Base-by-base conservation (phyloP, 2,797 vertebrate species). In the Sphaeramia orbicularis region DNA sequence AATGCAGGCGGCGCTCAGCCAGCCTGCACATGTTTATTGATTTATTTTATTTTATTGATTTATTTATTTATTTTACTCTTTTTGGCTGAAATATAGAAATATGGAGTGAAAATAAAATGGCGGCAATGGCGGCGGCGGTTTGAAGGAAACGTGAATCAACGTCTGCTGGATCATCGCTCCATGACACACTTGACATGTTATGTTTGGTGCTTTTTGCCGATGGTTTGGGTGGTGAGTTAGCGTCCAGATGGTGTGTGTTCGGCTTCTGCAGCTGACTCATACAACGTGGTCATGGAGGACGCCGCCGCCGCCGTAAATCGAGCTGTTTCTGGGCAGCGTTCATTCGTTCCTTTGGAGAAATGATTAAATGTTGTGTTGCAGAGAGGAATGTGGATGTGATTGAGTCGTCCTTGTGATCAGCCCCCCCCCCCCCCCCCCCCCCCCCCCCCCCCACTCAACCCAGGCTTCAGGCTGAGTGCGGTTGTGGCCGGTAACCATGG, bases 401-500 rank as follows among this genome's bases (percentile, higher is more conserved):
- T 87, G 84, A 88, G 80, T 77, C 42, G 83, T 90, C 88, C 83
- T 86, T 85, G 79, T 87, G 81, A 89, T 82, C 80, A 36, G 72
- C 61, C 43, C 43, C 41, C 49, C 47, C 53, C 50, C 59, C 38
- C 86, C 43, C 43, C 41, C 49, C 47, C 53, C 50, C 59, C 38
- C n/a, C n/a, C n/a, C n/a, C n/a, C n/a, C n/a, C 51, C 42, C 24
- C 13, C 16, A 18, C 59, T 55, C 35, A 1, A 63, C 11, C 18
- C 15, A 12, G 30, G 75, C 87, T 83, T 48, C 49, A 86, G 81
- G 80, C 65, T 84, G 68, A 50, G 59, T 44, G 16, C 40, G 74
- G 81, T 68, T 86, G 83, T 80, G 60, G 82, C 80, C 71, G 30
- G 91, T 92, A 83, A 86, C 91, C 89, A 92, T 91, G 85, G 89